A percentile compares a stretch with the other conserved stretches of the same genome.
Evolutionary conservation across 2,113 vertebrate species (phyloP).

Genomic region (Petroica traversi): DNA sequence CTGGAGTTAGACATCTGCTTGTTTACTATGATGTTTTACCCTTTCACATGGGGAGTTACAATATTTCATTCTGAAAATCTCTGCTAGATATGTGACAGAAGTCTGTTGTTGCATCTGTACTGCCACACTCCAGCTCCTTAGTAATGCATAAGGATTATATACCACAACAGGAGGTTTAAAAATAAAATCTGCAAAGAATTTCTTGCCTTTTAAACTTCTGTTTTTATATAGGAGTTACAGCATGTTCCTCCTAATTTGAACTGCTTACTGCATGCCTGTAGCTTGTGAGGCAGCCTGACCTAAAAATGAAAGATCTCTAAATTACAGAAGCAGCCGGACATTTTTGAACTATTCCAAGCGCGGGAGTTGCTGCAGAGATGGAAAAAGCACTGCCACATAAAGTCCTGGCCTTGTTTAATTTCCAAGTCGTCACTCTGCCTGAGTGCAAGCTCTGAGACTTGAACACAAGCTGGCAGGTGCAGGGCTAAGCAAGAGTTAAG

Average conservation of each 20-base stretch:
- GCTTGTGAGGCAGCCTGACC: not conserved
- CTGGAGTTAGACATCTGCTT: not conserved
- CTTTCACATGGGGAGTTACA: not conserved
- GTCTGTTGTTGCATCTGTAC: slow-evolving; percentile 1
- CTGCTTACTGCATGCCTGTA: not conserved
- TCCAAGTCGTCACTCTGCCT: not conserved
- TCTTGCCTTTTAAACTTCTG: slow-evolving; percentile 18
- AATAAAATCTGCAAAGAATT: not conserved
- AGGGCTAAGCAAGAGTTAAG: not conserved
- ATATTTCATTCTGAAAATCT: slow-evolving; percentile 33
- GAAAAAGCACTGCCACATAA: not conserved
- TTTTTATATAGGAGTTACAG: not conserved
- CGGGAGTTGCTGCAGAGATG: not conserved
- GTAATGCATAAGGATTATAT: not conserved
- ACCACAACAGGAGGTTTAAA: not conserved
- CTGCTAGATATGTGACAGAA: not conserved
- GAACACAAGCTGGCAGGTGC: not conserved
- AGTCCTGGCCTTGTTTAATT: not conserved
- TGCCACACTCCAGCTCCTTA: not conserved
- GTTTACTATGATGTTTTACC: not conserved
- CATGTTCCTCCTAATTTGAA: not conserved
- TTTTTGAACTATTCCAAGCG: slow-evolving; percentile 44
- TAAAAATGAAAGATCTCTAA: slow-evolving; percentile 25
- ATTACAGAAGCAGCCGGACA: not conserved
- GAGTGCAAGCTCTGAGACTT: not conserved